Conservation (phyloP, 1,140 invertebrate species). For the Musca vetustissima region DNA sequence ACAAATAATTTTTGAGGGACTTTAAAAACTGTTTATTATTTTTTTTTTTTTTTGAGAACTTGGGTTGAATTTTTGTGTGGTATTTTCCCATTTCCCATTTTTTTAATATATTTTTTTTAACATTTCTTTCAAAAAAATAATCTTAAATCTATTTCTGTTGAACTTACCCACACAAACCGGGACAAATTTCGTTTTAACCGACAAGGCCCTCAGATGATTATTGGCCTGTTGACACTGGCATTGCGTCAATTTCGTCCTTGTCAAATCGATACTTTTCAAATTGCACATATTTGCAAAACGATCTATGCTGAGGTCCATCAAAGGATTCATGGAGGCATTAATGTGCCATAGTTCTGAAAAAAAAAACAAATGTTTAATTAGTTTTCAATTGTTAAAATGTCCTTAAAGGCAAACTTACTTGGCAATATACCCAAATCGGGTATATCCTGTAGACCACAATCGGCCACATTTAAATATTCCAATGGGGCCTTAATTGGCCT, state of each 20-base stretch:
- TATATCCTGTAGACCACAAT: conserved; percentile 58
- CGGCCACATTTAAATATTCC: conserved; percentile 61
- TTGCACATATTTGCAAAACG: conserved; percentile 47
- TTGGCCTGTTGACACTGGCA: conserved; percentile 47
- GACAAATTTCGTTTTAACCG: conserved; percentile 42
- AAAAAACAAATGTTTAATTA: background rate
- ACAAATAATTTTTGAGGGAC: too few relatives aligned
- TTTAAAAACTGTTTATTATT: too few relatives aligned
- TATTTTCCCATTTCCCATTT: too few relatives aligned
- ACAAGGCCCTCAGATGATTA: conserved; percentile 41
- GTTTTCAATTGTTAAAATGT: background rate
- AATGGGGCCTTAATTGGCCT: conserved; percentile 61
- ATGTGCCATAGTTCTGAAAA: conserved; percentile 48
- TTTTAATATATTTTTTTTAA: too few relatives aligned
- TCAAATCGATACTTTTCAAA: conserved; percentile 48
- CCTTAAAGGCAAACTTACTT: conserved; percentile 34
- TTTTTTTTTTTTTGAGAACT: too few relatives aligned
- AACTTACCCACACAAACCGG: conserved; percentile 50
- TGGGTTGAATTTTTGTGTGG: too few relatives aligned
- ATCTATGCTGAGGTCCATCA: conserved; percentile 38
- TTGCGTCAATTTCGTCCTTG: conserved; percentile 36
- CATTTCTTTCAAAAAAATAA: background rate
- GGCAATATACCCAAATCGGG: conserved; percentile 61
- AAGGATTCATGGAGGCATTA: conserved; percentile 48
- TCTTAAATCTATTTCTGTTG: background rate